These are phyloP conservation scores for Plecturocebus donacophilus DNA, from an alignment of 2,113 vertebrate genomes.

Conservation along the genomic window DNA sequence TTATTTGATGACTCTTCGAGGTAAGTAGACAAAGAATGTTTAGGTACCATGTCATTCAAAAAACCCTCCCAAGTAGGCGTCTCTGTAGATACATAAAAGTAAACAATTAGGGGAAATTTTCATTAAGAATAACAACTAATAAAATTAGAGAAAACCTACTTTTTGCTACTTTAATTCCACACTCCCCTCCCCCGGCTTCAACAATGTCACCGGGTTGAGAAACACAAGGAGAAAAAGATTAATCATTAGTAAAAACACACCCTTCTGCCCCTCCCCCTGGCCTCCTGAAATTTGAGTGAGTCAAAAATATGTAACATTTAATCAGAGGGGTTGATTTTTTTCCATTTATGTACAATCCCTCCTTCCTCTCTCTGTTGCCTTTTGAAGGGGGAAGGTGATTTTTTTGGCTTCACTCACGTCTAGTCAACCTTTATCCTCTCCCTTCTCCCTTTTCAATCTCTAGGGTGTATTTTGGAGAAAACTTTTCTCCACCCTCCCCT, in stretches of 20 bases:
- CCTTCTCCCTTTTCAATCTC: not conserved
- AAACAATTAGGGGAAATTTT: not conserved
- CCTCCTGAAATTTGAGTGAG: constrained; percentile 48
- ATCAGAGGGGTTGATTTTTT: not conserved
- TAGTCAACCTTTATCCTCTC: constrained; percentile 11
- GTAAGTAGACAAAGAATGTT: not conserved
- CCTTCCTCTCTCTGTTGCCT: not conserved
- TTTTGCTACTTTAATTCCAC: not conserved
- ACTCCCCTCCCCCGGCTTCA: not conserved
- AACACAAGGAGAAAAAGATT: constrained; percentile 42
- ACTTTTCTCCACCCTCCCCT: too few relatives aligned
- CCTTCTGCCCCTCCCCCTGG: not conserved
- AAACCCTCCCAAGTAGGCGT: not conserved
- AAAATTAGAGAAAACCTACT: not conserved
- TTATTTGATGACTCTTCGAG: not conserved
- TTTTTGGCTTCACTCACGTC: not conserved
- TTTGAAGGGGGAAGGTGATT: not conserved
- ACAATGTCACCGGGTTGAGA: constrained; percentile 26
- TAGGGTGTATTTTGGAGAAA: constrained; percentile 25
- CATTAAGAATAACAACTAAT: not conserved
- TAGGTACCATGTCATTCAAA: not conserved
- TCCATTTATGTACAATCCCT: not conserved
- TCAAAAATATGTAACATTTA: constrained; percentile 46
- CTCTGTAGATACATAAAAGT: not conserved
- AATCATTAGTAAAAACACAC: constrained; percentile 55